phyloP scores from a whole-genome alignment of 2,113 vertebrate species.

The Erythrocebus patas region DNA sequence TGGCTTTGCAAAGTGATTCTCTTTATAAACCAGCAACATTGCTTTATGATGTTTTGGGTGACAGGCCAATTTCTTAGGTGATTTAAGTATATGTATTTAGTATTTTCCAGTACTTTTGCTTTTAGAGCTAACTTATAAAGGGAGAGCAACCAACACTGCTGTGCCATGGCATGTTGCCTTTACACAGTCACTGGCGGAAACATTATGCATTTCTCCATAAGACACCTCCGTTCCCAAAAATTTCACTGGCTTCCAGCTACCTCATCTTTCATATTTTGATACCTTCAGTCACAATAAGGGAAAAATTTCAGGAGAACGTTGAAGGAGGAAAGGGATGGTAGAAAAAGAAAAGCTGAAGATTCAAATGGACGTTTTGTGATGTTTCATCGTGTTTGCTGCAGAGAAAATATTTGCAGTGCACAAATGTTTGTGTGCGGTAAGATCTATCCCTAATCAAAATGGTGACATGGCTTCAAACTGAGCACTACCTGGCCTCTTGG shows the following conservation, averaged over 20 bases:
- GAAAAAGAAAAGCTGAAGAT: background rate
- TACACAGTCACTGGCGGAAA: background rate
- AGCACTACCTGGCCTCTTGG: background rate
- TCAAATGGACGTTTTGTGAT: background rate
- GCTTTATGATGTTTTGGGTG: constrained; percentile 32
- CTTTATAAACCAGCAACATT: constrained; percentile 31
- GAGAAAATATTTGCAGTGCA: background rate
- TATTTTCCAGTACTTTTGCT: constrained; percentile 4
- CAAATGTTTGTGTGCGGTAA: accelerated
- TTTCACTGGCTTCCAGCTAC: background rate
- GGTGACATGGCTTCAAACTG: no score
- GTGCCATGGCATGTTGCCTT: background rate
- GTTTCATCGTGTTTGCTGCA: background rate
- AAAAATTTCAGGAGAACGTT: background rate
- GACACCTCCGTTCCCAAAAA: background rate
- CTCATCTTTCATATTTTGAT: background rate
- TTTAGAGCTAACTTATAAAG: constrained; percentile 10
- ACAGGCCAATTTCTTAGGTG: constrained; percentile 37
- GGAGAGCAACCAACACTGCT: background rate
- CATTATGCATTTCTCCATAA: background rate
- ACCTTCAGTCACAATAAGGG: background rate
- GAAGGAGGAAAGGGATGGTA: background rate
- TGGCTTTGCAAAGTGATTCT: constrained; percentile 52
- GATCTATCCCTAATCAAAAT: background rate
- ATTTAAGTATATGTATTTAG: constrained; percentile 29